These are phyloP conservation scores for Podarcis muralis DNA, from an alignment of 2,113 vertebrate species.

Conservation along the genomic window DNA sequence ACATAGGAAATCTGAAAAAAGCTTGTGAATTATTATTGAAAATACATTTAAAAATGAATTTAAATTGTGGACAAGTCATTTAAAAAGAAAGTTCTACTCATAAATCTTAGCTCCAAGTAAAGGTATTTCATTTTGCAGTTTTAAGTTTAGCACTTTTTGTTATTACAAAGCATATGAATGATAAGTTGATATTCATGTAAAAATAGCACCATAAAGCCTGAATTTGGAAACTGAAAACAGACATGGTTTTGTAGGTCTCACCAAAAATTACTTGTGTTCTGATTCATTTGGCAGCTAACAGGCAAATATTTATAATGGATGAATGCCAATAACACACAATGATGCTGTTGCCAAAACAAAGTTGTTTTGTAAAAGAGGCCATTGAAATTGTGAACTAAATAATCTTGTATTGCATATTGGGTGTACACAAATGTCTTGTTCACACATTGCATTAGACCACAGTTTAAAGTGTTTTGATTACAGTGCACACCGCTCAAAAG, in stretches of 20 bases:
- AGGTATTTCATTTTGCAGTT: not conserved
- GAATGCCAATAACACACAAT: not conserved
- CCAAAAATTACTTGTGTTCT: not conserved
- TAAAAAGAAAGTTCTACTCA: not conserved
- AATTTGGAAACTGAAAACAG: slow-evolving; percentile 10
- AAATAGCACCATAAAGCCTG: not conserved
- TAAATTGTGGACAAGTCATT: not conserved
- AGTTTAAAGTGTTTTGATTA: too few relatives aligned
- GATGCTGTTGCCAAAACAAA: slow-evolving; percentile 12
- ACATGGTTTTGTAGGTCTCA: not conserved
- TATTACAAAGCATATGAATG: not conserved
- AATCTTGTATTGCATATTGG: not conserved
- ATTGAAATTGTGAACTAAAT: not conserved
- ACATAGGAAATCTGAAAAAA: not conserved
- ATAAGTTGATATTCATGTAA: not conserved
- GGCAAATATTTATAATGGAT: not conserved
- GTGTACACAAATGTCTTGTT: not conserved
- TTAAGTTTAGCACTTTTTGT: not conserved
- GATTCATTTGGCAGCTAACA: not conserved
- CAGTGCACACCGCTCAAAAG: too few relatives aligned
- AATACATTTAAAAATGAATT: not conserved
- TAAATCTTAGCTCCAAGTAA: not conserved
- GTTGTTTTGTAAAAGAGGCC: not conserved
- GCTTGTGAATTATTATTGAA: not conserved
- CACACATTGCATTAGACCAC: too few relatives aligned